Evolutionary conservation across 1,140 invertebrate species (phyloP).

Genomic region (Brachionus paranguensis): DNA sequence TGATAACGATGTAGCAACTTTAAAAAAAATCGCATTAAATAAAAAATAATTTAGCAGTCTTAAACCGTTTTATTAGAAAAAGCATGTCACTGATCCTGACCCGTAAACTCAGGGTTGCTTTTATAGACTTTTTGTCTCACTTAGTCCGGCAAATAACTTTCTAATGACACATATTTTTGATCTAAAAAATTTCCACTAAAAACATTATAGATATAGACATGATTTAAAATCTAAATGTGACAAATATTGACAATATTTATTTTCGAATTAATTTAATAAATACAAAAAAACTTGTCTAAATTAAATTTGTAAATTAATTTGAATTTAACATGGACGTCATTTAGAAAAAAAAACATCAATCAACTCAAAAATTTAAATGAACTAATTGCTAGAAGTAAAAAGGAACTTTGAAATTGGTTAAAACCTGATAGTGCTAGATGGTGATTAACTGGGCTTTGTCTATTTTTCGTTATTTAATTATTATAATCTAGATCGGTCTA

Average conservation of each 20-base stretch:
- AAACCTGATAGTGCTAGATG: background rate
- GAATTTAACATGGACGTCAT: background rate
- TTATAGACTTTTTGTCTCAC: too few species aligned
- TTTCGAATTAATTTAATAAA: background rate
- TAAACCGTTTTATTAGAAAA: too few species aligned
- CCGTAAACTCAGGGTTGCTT: too few species aligned
- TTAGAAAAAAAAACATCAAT: too few species aligned
- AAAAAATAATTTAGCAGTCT: too few species aligned
- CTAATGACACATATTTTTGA: background rate
- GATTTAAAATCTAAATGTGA: background rate
- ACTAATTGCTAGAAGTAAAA: background rate
- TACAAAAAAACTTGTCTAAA: background rate
- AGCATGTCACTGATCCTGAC: too few species aligned
- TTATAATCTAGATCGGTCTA: background rate
- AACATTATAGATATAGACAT: background rate
- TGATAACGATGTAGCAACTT: too few species aligned
- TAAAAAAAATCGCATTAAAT: too few species aligned
- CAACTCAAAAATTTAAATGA: background rate
- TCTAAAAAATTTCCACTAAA: background rate
- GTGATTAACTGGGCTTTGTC: background rate
- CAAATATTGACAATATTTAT: background rate
- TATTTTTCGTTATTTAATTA: background rate
- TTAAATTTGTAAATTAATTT: background rate
- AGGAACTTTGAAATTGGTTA: background rate
- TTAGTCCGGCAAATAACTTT: too few species aligned